Conservation (phyloP, 2,113 vertebrate genomes). For the Grantiella picta region DNA sequence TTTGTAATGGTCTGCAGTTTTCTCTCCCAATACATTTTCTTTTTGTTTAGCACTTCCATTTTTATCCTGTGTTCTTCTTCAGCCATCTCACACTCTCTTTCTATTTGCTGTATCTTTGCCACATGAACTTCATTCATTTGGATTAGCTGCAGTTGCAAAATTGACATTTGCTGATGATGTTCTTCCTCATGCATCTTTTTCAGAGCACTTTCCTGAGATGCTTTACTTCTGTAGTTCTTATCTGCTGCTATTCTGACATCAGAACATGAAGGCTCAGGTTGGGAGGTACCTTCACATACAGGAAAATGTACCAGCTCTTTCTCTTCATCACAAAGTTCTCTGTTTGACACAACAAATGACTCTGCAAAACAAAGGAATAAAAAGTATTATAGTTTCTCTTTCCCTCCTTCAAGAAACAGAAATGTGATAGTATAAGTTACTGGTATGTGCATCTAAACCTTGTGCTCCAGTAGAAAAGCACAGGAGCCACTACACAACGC, state of each 20-base stretch:
- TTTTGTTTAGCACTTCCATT: constrained; percentile 85
- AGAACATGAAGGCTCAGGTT: constrained; percentile 77
- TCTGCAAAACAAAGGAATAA: constrained; percentile 71
- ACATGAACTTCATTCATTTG: constrained; percentile 85
- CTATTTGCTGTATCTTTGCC: constrained; percentile 83
- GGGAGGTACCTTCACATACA: constrained; percentile 78
- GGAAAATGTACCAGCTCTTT: constrained; percentile 79
- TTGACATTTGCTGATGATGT: constrained; percentile 83
- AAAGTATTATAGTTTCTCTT: constrained; percentile 6
- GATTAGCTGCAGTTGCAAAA: constrained; percentile 80
- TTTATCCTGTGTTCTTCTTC: constrained; percentile 83
- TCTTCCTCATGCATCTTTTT: constrained; percentile 84
- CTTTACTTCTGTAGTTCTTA: constrained; percentile 81
- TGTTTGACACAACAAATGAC: constrained; percentile 76
- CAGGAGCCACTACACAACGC: background rate
- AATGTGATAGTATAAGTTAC: background rate
- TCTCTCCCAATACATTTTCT: constrained; percentile 86
- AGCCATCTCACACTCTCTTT: constrained; percentile 82
- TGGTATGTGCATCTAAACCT: background rate
- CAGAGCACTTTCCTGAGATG: constrained; percentile 78
- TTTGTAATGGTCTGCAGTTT: constrained; percentile 82
- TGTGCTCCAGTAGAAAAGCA: background rate
- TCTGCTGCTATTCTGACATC: constrained; percentile 77
- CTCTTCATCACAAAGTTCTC: constrained; percentile 80
- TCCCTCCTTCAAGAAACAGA: background rate